A percentile compares a stretch with the other conserved stretches of the same genome.
Evolutionary conservation across 2,113 vertebrate species (phyloP).

Genomic region (Athene cunicularia): DNA sequence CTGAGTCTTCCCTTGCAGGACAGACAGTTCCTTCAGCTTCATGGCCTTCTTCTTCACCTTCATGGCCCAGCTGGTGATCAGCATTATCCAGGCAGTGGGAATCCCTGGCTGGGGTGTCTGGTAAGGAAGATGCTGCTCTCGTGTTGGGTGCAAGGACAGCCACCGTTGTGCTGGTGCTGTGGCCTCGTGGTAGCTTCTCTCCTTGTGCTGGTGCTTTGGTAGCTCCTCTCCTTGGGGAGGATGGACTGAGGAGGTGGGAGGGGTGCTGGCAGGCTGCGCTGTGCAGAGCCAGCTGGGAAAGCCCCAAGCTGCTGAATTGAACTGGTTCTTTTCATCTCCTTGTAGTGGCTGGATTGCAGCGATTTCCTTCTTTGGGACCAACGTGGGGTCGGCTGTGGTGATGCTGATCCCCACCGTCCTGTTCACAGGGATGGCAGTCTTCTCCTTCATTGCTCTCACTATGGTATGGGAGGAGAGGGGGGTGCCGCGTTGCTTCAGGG

Average conservation of each 20-base stretch:
- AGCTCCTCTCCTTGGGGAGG: neutral
- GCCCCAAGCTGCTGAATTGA: rapidly evolving
- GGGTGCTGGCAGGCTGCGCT: neutral
- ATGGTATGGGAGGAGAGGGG: constrained; percentile 75
- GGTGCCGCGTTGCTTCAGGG: rapidly evolving
- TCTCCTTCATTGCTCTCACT: constrained; percentile 93
- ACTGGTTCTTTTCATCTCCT: neutral
- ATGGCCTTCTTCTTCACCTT: constrained; percentile 99
- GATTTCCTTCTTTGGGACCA: constrained; percentile 92
- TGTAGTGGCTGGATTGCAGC: constrained; percentile 94
- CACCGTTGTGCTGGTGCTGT: rapidly evolving
- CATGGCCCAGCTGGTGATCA: constrained; percentile 96
- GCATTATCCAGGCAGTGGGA: constrained; percentile 93
- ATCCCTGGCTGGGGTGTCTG: constrained; percentile 99
- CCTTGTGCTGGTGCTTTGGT: neutral
- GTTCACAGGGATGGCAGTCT: constrained; percentile 89
- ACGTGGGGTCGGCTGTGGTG: constrained; percentile 87
- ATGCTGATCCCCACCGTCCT: constrained; percentile 95
- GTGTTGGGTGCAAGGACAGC: neutral
- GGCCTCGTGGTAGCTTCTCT: neutral
- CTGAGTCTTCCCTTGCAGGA: constrained; percentile 74
- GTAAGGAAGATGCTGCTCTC: constrained; percentile 75
- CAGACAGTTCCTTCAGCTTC: constrained; percentile 98
- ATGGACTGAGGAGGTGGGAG: neutral
- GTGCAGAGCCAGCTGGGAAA: neutral